Percentiles rank a stretch among this genome's conserved stretches.
These are phyloP conservation scores for Sebastes hopkinsi DNA, from an alignment of 2,797 vertebrate species.

Conservation along the genomic window DNA sequence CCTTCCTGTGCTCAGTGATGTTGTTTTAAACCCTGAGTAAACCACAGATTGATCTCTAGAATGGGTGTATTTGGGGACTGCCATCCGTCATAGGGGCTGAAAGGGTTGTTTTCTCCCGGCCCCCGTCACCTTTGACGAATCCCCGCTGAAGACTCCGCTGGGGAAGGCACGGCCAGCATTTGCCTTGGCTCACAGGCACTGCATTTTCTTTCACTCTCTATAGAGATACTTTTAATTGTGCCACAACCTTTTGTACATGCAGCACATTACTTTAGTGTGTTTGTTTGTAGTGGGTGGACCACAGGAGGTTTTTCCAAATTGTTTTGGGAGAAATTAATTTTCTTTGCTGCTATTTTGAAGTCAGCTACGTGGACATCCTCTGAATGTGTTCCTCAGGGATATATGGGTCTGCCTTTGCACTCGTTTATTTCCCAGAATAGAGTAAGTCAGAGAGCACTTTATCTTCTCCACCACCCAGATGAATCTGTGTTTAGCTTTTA, in stretches of 20 bases:
- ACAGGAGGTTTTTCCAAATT: constrained; percentile 81
- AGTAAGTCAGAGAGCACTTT: constrained; percentile 50
- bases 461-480: constrained; percentile 33
- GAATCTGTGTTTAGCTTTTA: constrained; percentile 19
- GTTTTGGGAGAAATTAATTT: constrained; percentile 87
- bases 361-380: constrained; percentile 82
- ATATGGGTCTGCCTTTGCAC: constrained; percentile 64
- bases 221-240: constrained; percentile 59
- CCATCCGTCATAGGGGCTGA: constrained; percentile 73
- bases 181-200: constrained; percentile 79
- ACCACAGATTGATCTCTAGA: constrained; percentile 76
- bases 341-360: constrained; percentile 81
- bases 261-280: constrained; percentile 79
- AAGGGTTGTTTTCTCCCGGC: constrained; percentile 73
- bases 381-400: constrained; percentile 86
- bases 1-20: constrained; percentile 68
- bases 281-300: constrained; percentile 86
- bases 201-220: constrained; percentile 65
- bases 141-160: constrained; percentile 69
- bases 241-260: constrained; percentile 85
- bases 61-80: constrained; percentile 70
- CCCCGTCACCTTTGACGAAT: constrained; percentile 78
- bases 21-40: constrained; percentile 83
- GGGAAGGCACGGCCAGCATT: constrained; percentile 67
- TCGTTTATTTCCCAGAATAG: constrained; percentile 66